phyloP scores from a whole-genome alignment of 2,797 vertebrate genomes.

The Harpagifer antarcticus region DNA sequence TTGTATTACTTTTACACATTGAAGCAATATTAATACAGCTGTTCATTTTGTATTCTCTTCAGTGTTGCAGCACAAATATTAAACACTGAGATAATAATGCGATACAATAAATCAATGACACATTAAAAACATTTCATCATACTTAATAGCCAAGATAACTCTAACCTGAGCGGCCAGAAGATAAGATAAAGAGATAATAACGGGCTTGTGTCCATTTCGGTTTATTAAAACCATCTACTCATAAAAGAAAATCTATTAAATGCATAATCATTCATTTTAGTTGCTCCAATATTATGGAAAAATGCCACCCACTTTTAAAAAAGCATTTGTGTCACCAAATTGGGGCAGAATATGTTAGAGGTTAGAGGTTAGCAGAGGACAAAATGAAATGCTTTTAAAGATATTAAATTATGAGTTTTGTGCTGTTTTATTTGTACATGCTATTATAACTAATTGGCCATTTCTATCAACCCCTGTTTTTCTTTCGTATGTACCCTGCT shows the following conservation, averaged over 20 bases:
- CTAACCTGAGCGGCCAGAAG: constrained; percentile 14
- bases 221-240: constrained; percentile 6
- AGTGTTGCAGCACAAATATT: constrained; percentile 18
- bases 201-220: constrained; percentile 1
- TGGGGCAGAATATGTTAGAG: neutral
- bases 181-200: constrained; percentile 27
- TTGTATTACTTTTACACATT: constrained; percentile 40
- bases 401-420: neutral
- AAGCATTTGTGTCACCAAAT: constrained; percentile 8
- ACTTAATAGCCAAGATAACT: constrained; percentile 1
- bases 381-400: constrained; percentile 1
- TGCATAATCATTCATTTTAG: constrained; percentile 6
- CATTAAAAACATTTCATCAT: constrained; percentile 20
- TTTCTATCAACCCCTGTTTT: neutral
- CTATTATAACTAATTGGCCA: neutral
- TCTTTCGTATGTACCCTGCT: neutral
- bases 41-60: constrained; percentile 27
- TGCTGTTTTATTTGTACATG: neutral
- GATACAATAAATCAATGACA: constrained; percentile 23
- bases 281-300: constrained; percentile 15
- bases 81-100: constrained; percentile 25
- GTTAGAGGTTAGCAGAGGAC: neutral
- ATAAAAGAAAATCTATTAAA: constrained; percentile 2
- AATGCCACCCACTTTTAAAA: constrained; percentile 7
- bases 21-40: constrained; percentile 40